Evolutionary conservation across 2,113 vertebrate genomes (phyloP), one percentile per base, ranked within the genome.

Genomic region (Anser brachyrhynchus): DNA sequence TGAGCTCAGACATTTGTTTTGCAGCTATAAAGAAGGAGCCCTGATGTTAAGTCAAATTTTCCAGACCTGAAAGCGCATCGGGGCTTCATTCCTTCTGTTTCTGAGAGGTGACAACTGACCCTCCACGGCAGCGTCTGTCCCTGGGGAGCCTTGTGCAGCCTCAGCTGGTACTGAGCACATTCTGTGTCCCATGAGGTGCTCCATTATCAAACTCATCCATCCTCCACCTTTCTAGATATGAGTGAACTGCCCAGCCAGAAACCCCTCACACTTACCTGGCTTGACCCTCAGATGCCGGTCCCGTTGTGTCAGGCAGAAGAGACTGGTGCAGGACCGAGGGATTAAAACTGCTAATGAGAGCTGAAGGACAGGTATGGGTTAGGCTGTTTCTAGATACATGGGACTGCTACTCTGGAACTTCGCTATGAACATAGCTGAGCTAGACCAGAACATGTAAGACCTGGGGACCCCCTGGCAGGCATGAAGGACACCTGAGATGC

Each of bases 291-390:
- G 87, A 51, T 3, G 13, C 10, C 0, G 0, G 4, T 55, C 13
- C 70, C 1, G 4, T 71, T 9, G 39, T 87, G 75, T 41, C 76
- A 35, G 52, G 39, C 1, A 2, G n/a, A 95, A 65, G 31, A 25
- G 31, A 91, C 52, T 82, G 43, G 33, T 23, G 49, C 43, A 94
- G 89, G 41, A 98, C 93, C 1, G 70, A 96, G n/a, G 97, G 97
- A 62, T 41, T 98, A 96, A 98, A 98, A 37, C 67, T 72, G 74
- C 92, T 89, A 61, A 98, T 58, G 78, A 98, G 67, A 58, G 65
- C 98, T 98, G 95, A 95, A 96, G 65, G 92, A 85, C 51, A 96
- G 4, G 49, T 18, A 66, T 7, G 51, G 20, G 51, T 97, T 81
- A 96, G 69, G 37, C 0, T 0, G 69, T 22, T 89, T 41, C 51